Base-by-base conservation (phyloP, 2,797 vertebrate genomes). In the Enteromius thamalakanensis region DNA sequence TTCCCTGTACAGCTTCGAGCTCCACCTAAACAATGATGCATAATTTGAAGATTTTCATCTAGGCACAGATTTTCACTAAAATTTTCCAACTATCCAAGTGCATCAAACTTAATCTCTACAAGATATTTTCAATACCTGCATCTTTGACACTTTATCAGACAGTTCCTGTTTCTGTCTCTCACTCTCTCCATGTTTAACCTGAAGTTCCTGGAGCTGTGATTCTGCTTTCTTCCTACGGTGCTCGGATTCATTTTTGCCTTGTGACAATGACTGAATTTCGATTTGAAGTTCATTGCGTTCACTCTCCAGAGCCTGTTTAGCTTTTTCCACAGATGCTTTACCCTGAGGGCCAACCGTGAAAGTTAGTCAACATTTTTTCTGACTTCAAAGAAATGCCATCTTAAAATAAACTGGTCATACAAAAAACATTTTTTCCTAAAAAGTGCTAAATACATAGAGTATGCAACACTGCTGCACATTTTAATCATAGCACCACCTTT, bases 171-270 rank as follows among this genome's bases (percentile, higher is more conserved):
- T 93, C 72, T 97, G 93, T 14, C 95, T 92, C 71, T 99, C 97
- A 0, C 95, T 96, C 81, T 99, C 98, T 0, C 86, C 81, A 42
- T 93, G 90, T 91, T 97, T 99, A 84, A 97, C 89, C 14, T 97
- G 97, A 79, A 99, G 90, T 85, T 99, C 98, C 81, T 98, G 97
- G 2, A 97, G 94, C 87, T 97, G 97, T 1, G 93, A 79, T 78
- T 99, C 98, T 0, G 96, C 95, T 83, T 99, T 99, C 93, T 99
- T 99, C 90, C 98, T 95, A 86, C 97, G 96, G 77, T 97, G 95
- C 81, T 99, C 98, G 0, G 97, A 98, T 10, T 99, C 98, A 0
- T 90, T 89, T 91, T 97, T 98, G 74, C 96, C 92, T 85, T 98
- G 96, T 53, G 95, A 95, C 86, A 98, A 90, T 0, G 94, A 94